Evolutionary conservation across 2,888 invertebrate genomes (phyloP).

Genomic region (Plebejus melissa): DNA sequence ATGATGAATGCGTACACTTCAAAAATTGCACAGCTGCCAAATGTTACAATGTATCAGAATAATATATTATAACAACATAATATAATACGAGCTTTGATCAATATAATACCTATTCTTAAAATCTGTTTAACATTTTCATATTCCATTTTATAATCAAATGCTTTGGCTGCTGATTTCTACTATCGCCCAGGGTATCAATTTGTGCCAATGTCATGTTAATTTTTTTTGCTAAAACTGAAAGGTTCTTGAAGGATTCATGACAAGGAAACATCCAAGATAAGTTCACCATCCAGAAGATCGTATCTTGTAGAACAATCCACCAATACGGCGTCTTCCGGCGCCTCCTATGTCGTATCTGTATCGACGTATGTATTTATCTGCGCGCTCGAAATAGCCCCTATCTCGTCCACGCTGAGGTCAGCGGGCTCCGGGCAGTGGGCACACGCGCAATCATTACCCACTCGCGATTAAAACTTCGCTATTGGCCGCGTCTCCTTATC

Average conservation of each 20-base stretch:
- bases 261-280: too few relatives aligned
- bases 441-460: slow-evolving; percentile 59
- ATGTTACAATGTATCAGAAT: slow-evolving; percentile 8
- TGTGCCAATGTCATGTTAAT: not conserved
- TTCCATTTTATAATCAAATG: not conserved
- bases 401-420: slow-evolving; percentile 73
- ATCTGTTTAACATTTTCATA: not conserved
- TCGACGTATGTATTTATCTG: slow-evolving; percentile 70
- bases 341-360: slow-evolving; percentile 64
- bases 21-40: slow-evolving; percentile 27
- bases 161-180: not conserved
- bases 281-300: not conserved
- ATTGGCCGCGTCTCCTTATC: not conserved
- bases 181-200: not conserved
- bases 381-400: slow-evolving; percentile 73
- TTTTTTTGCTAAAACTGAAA: not conserved
- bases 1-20: not conserved
- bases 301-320: slow-evolving; percentile 33
- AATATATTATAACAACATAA: not conserved
- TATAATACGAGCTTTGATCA: not conserved
- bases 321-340: slow-evolving; percentile 58
- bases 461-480: slow-evolving; percentile 15
- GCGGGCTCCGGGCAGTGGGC: slow-evolving; percentile 66
- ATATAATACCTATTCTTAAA: not conserved
- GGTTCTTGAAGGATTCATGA: too few relatives aligned